Evolutionary conservation across 2,797 vertebrate genomes (phyloP).

Genomic region (Alfaro cultratus): DNA sequence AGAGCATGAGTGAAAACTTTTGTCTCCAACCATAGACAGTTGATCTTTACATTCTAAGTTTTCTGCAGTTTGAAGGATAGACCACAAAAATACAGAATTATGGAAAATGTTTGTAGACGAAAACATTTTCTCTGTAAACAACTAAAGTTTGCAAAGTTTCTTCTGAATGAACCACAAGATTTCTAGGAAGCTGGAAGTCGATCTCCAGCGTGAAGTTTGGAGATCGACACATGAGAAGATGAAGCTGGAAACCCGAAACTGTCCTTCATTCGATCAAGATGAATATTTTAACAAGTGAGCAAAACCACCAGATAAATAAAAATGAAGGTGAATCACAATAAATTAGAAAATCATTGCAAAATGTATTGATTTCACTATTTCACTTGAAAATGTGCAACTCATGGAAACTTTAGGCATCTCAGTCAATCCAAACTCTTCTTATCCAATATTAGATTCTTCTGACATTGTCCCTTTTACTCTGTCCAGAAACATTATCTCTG

Average conservation of each 20-base stretch:
- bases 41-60: not conserved
- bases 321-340: not conserved
- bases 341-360: not conserved
- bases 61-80: not conserved
- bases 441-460: not conserved
- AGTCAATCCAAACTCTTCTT: not conserved
- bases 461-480: not conserved
- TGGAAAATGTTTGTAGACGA: not conserved
- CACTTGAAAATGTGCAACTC: not conserved
- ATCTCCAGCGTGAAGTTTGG: too few species aligned
- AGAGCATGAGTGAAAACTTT: not conserved
- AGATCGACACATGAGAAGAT: constrained; percentile 28
- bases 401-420: not conserved
- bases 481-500: too few species aligned
- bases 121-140: too few species aligned
- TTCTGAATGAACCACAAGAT: too few species aligned
- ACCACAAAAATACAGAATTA: not conserved
- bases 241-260: constrained; percentile 49
- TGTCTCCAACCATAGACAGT: not conserved
- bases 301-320: not conserved
- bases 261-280: not conserved
- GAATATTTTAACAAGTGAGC: not conserved
- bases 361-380: not conserved
- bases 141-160: too few species aligned
- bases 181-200: too few species aligned